phyloP scores from a whole-genome alignment of 2,888 invertebrate genomes.

The Geophilus truncorum region DNA sequence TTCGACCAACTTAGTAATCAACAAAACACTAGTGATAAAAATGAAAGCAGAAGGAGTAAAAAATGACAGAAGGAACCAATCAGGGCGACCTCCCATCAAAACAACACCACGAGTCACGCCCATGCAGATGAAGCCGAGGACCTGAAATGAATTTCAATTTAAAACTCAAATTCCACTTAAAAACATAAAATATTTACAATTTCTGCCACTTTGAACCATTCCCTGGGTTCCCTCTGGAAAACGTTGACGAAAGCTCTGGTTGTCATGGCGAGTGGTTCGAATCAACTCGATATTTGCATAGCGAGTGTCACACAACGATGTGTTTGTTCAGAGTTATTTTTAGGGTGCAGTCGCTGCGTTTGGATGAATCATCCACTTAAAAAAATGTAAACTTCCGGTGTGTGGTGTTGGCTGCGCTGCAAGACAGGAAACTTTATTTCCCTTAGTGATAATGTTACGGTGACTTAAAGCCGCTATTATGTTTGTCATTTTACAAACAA shows the following conservation, averaged over 20 bases:
- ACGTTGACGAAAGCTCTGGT: neutral
- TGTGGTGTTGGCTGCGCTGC: no score
- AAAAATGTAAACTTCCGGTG: no score
- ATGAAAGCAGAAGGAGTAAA: neutral
- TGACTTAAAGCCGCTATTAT: no score
- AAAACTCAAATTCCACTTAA: neutral
- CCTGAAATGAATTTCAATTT: neutral
- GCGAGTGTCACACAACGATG: no score
- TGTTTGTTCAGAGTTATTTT: no score
- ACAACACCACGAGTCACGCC: neutral
- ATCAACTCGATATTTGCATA: no score
- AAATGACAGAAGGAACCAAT: neutral
- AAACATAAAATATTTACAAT: neutral
- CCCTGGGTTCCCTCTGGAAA: neutral
- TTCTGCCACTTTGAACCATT: neutral
- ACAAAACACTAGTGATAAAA: neutral
- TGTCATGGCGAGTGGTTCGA: neutral
- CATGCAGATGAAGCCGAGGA: neutral
- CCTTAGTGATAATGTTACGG: no score
- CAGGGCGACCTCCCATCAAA: slow-evolving; percentile 12
- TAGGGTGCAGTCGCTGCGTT: no score
- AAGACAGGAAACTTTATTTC: no score
- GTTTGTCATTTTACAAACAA: no score
- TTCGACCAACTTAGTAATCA: neutral
- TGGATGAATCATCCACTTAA: no score